Base-by-base conservation (phyloP, 2,888 invertebrate species). In the Campoplex nolae region DNA sequence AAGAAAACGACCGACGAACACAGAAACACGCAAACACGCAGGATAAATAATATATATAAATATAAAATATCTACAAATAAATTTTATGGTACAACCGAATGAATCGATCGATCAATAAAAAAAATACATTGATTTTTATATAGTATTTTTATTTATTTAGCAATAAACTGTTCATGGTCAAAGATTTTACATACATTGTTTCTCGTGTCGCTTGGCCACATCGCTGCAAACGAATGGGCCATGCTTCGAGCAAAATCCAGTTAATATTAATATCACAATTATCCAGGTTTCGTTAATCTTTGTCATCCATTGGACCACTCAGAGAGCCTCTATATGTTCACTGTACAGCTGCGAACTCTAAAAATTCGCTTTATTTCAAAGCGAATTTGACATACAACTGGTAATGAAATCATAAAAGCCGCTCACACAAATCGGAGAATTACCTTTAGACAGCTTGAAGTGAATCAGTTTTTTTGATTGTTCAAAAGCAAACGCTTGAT, bases 41-140 rank as follows among this genome's bases (percentile, higher is more conserved):
- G 58, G 56, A 71, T 42, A 48, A n/a, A 28, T 54, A 35, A 48
- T 78, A 79, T 74, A 51, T 75, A 68, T 71, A 79, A 79, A 65
- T 75, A 67, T 76, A 48, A 51, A 68, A 70, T 56, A 77, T 85
- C 81, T 78, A 78, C 82, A 74, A 77, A 70, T 35, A 85, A 3
- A 74, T 70, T 78, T 68, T 80, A 81, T 42, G 82, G 23, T 51
- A 86, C 77, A 76, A 70, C 71, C 56, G 65, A 45, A 81, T 82
- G 62, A 79, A 67, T 58, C 70, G 84, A 74, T 74, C 70, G 68
- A 74, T 84, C 77, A 90, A 90, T 90, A 90, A 23, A 89, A 90
- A 83, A 68, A 83, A 71, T 1, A 58, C 73, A 83, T 78, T 85
- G 85, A 89, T 89, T 90, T 89, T 90, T 88, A 77, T 84, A 83